Evolutionary conservation across 1,140 invertebrate genomes (phyloP), one percentile per base, ranked within the genome.

Genomic region (Caenorhabditis inopinata): DNA sequence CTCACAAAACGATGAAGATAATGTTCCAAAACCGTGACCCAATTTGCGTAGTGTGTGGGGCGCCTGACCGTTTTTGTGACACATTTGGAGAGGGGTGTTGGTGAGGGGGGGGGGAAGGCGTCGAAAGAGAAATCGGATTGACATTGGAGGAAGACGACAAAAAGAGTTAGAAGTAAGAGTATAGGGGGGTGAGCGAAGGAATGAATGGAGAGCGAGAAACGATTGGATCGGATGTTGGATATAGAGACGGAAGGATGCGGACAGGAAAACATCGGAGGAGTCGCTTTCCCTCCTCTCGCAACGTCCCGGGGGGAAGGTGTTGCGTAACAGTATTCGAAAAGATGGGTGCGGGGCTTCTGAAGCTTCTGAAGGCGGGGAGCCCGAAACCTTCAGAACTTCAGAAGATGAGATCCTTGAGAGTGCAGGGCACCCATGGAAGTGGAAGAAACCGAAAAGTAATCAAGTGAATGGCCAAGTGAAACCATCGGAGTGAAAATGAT

Each of bases 71-170:
- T 68, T 68, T 68, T 68, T 68, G 58, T 42, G 58, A 68, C 58
- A 68, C 58, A 68, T 68, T 68, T 68, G 58, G 58, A 68, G 32
- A n/a, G n/a, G n/a, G n/a, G n/a, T n/a, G n/a, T n/a, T n/a, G 38
- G 14, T 7, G 38, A 42, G 14, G 38, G 38, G 14, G 38, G 38
- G 6, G 38, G 14, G 58, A 68, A 53, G 58, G 58, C 58, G 58
- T 68, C 58, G 58, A 68, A 68, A 68, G 58, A 68, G 58, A 68
- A 68, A 68, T 68, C 58, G 58, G 58, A 68, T 68, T 68, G 58
- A 68, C 58, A 68, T 68, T 68, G 58, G 14, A 42, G 38, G 14
- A 5, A 5, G 38, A 14, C 38, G 58, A 68, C 58, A 68, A 68
- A 68, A 68, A 68, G 58, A 68, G 58, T 68, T 58, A 58, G 27